These are phyloP conservation scores for Sprattus sprattus DNA, from an alignment of 2,113 vertebrate genomes.

Conservation along the genomic window DNA sequence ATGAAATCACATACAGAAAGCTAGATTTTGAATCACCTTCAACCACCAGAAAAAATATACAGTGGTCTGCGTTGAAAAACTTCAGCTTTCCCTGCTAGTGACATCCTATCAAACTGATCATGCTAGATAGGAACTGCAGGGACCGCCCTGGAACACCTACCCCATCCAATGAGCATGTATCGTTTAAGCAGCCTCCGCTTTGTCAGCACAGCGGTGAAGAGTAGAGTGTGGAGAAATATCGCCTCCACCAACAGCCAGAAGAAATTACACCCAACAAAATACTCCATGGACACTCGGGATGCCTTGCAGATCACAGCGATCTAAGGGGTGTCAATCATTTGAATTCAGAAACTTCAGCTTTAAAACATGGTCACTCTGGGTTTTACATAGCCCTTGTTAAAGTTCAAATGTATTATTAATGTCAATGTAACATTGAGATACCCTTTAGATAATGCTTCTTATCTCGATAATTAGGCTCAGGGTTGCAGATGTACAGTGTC, in stretches of 20 bases:
- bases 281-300: constrained; percentile 85
- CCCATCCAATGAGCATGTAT: constrained; percentile 90
- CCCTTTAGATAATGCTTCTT: no score
- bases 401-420: not conserved
- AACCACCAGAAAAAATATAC: no score
- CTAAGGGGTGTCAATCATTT: constrained; percentile 57
- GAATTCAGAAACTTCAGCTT: not conserved
- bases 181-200: constrained; percentile 80
- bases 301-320: constrained; percentile 75
- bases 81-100: not conserved
- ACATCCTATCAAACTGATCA: not conserved
- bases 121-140: not conserved
- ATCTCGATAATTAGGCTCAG: no score
- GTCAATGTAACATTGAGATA: not conserved
- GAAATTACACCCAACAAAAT: constrained; percentile 87
- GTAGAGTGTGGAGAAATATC: constrained; percentile 83
- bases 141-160: constrained; percentile 66
- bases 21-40: no score
- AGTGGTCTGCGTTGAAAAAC: not conserved
- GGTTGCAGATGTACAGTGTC: no score
- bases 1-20: no score
- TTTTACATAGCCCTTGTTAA: not conserved
- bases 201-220: constrained; percentile 83
- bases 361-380: not conserved
- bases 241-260: constrained; percentile 95